Evolutionary conservation across 2,113 vertebrate species (phyloP).

Genomic region (Arizona elegans): DNA sequence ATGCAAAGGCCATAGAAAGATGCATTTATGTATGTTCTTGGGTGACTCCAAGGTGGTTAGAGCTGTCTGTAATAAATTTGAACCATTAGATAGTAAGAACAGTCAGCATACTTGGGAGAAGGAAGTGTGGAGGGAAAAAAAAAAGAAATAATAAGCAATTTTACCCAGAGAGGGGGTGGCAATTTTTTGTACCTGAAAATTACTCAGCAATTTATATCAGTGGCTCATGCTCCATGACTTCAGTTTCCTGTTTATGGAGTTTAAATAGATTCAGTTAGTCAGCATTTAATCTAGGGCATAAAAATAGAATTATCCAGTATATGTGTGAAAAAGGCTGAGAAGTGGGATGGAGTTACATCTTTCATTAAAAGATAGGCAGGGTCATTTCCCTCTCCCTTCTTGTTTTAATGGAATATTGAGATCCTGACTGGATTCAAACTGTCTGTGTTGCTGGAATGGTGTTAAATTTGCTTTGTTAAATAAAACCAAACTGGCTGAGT

Average conservation of each 20-base stretch:
- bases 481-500: neutral
- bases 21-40: neutral
- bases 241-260: conserved; percentile 18
- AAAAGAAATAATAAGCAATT: neutral
- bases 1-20: neutral
- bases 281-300: neutral
- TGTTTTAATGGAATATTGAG: neutral
- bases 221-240: neutral
- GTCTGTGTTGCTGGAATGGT: neutral
- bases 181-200: neutral
- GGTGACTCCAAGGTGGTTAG: neutral
- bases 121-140: neutral
- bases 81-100: conserved; percentile 8
- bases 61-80: neutral
- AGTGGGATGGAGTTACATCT: neutral
- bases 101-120: neutral
- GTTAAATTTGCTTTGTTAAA: neutral
- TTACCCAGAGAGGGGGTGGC: neutral
- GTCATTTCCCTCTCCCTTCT: no score
- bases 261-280: neutral
- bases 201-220: neutral
- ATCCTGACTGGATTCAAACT: neutral
- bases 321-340: neutral
- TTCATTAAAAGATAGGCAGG: neutral
- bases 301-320: neutral